Evolutionary conservation across 2,113 vertebrate genomes (phyloP).

Genomic region (Platichthys flesus): DNA sequence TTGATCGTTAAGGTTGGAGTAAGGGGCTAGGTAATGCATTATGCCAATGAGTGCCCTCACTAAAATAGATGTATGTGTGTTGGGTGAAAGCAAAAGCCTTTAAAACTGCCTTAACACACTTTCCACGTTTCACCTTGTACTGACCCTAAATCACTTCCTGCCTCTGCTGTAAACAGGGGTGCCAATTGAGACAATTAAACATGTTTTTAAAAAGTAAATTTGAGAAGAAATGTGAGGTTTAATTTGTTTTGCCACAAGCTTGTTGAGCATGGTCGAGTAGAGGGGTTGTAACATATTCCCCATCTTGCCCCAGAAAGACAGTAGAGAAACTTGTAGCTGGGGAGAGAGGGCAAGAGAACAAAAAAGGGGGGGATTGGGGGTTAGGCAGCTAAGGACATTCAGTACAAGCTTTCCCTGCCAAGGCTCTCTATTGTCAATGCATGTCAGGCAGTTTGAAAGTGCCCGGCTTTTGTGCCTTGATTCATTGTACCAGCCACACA

Average conservation of each 20-base stretch:
- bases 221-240: conserved; percentile 30
- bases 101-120: conserved; percentile 49
- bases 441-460: conserved; percentile 70
- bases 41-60: too few relatives aligned
- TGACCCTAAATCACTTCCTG: conserved; percentile 33
- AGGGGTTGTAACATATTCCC: too few relatives aligned
- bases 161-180: conserved; percentile 29
- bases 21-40: too few relatives aligned
- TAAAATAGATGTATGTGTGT: not conserved
- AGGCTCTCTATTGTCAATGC: conserved; percentile 70
- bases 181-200: conserved; percentile 25
- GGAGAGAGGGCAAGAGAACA: conserved; percentile 13
- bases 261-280: not conserved
- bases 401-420: conserved; percentile 70
- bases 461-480: conserved; percentile 68
- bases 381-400: conserved; percentile 50
- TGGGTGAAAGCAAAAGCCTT: conserved; percentile 27
- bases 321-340: conserved; percentile 52
- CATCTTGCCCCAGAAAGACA: conserved; percentile 53
- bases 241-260: conserved; percentile 47
- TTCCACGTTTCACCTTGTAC: conserved; percentile 19
- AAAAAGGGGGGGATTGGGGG: conserved; percentile 19
- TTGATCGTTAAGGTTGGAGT: too few relatives aligned
- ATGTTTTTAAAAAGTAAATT: conserved; percentile 8
- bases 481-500: conserved; percentile 62